Evolutionary conservation across 2,113 vertebrate genomes (phyloP), one percentile per base, ranked within the genome.

Genomic region (Nansenia antarctica): DNA sequence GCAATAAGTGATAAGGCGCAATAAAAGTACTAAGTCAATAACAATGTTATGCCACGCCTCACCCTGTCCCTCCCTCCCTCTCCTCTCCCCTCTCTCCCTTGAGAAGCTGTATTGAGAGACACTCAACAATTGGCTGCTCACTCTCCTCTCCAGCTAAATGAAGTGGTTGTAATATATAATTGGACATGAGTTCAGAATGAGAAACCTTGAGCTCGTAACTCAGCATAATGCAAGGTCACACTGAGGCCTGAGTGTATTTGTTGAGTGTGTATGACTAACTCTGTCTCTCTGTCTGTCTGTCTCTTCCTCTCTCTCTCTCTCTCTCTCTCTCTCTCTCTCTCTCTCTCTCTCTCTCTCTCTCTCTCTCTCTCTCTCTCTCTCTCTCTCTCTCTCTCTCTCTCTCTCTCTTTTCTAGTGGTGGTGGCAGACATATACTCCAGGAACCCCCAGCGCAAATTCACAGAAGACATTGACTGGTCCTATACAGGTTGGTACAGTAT

Each of bases 401-500:
- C 52, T 27, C 20, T 75, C 22, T 67, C 26, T 63, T 31, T 18
- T 64, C 54, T 35, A 88, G 82, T 79, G 32, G 76, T 74, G 52
- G 73, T 81, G 30, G 79, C 69, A 14, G 85, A 81, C 53, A 73
- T 78, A 6, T 54, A 85, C 72, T 67, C 77, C 53, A 81, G 82
- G 69, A 84, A n/a, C n/a, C n/a, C 82, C 15, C 79, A 89, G 79
- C 87, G 69, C 76, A 90, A 83, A 73, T 76, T 87, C 60, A 69
- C 83, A 0, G 89, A 91, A 27, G 88, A 90, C 5, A 74, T 87
- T 4, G 87, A 89, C 71, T 92, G 91, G 91, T 91, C 90, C 2
- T 92, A 92, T 76, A 75, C 90, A 88, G 91, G 91, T 92, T 52
- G 29, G 89, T 87, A 26, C 3, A 8, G 12, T 7, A n/a, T n/a